Percentiles rank a stretch among this genome's conserved stretches.
These are phyloP conservation scores for Odontothrips loti DNA, from an alignment of 2,888 invertebrate genomes.

Conservation along the genomic window DNA sequence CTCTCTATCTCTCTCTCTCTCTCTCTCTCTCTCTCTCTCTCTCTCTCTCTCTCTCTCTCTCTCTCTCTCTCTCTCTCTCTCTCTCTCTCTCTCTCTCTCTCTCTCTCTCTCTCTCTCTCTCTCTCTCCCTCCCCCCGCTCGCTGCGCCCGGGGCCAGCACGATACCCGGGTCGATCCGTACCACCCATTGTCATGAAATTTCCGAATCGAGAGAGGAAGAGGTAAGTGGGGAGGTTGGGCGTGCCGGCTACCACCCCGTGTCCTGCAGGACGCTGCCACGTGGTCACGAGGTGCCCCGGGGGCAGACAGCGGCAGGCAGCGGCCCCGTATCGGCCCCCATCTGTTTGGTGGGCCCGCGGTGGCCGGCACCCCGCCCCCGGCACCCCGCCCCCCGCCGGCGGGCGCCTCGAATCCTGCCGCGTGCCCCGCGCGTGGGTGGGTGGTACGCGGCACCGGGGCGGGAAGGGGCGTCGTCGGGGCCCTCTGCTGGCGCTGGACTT, in stretches of 20 bases:
- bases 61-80: too few relatives aligned
- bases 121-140: not conserved
- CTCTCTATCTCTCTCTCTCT: not conserved
- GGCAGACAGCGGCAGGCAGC: not conserved
- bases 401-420: not conserved
- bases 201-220: not conserved
- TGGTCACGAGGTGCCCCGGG: not conserved
- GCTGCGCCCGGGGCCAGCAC: conserved; percentile 3
- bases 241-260: not conserved
- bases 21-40: not conserved
- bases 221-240: not conserved
- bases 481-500: too few relatives aligned
- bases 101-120: not conserved
- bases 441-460: not conserved
- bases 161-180: not conserved
- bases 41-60: not conserved
- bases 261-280: not conserved
- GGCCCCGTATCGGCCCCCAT: not conserved
- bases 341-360: not conserved
- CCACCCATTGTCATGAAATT: not conserved
- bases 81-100: not conserved
- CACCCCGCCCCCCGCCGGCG: not conserved
- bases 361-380: not conserved
- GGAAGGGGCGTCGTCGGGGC: not conserved
- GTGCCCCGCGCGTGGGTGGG: not conserved